Evolutionary conservation across 2,113 vertebrate genomes (phyloP), one percentile per base, ranked within the genome.

Genomic region (Mormyrus iriodes): DNA sequence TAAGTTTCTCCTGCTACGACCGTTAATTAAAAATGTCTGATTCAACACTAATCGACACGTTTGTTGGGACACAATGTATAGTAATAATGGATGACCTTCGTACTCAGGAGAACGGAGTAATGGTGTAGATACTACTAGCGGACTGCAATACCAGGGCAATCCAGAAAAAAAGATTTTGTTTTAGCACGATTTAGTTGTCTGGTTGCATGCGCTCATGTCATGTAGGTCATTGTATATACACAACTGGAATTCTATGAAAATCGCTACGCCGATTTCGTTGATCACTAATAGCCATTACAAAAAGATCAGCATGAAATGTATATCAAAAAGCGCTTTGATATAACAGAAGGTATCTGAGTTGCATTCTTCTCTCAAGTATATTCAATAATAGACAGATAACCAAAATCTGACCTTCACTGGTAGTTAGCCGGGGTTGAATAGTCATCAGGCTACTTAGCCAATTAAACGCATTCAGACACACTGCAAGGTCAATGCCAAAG

Each of bases 351-450:
- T 5, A 39, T 4, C 31, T 4, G 35, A 42, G 42, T 79, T 19
- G 42, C 35, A 79, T 79, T 42, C 15, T 79, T 4, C 27, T 31
- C 61, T 69, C 12, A 69, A 19, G 35, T 7, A 19, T 79, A 19
- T 42, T 79, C 31, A 42, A 15, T 13, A 79, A 79, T 42, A 15
- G 13, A 15, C 46, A 10, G 35, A 17, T 19, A 53, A 82, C n/a
- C 27, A 53, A 39, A 88, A 42, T 9, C 79, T 89, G 88, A 89
- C 88, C 88, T 89, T 89, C 88, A 89, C 49, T 51, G 46, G 19
- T 5, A 84, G 24, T 53, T 31, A 52, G 42, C 85, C 31, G 27
- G 10, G 3, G n/a, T 39, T 58, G 4, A 35, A 31, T 87, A 58
- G 55, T 39, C 53, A 44, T 21, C 44, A 55, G 3, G 51, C 52